A percentile compares a stretch with the other conserved stretches of the same genome.
Conservation (phyloP, 2,113 vertebrate species). For the Erpornis zantholeuca region DNA sequence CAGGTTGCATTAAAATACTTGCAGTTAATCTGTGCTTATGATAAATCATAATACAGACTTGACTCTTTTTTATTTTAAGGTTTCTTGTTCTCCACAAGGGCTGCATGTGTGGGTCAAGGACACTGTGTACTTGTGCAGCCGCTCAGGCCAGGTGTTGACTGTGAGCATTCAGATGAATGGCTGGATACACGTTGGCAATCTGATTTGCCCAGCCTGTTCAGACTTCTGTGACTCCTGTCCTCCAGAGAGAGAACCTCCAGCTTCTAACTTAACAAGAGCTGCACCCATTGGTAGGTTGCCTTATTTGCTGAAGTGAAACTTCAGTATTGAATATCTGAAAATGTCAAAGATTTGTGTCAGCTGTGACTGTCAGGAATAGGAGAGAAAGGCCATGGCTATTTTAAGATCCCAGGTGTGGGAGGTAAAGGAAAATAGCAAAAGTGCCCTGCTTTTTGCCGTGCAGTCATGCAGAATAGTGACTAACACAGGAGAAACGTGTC, state of each 20-base stretch:
- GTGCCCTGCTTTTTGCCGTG: not conserved
- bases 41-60: not conserved
- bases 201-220: constrained; percentile 87
- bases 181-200: constrained; percentile 90
- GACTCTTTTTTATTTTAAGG: constrained; percentile 65
- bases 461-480: not conserved
- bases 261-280: constrained; percentile 78
- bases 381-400: not conserved
- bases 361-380: not conserved
- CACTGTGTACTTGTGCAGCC: constrained; percentile 77
- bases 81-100: constrained; percentile 83
- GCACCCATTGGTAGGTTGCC: constrained; percentile 79
- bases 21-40: not conserved
- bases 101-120: constrained; percentile 87
- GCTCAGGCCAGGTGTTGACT: constrained; percentile 80
- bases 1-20: not conserved
- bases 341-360: not conserved
- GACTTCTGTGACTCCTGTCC: constrained; percentile 90
- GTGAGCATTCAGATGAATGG: constrained; percentile 83
- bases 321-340: not conserved
- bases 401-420: not conserved
- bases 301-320: not conserved
- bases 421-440: not conserved
- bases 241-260: constrained; percentile 80
- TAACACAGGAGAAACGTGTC: not conserved